Conservation (phyloP, 2,888 invertebrate species). For the Drosophila rellima region DNA sequence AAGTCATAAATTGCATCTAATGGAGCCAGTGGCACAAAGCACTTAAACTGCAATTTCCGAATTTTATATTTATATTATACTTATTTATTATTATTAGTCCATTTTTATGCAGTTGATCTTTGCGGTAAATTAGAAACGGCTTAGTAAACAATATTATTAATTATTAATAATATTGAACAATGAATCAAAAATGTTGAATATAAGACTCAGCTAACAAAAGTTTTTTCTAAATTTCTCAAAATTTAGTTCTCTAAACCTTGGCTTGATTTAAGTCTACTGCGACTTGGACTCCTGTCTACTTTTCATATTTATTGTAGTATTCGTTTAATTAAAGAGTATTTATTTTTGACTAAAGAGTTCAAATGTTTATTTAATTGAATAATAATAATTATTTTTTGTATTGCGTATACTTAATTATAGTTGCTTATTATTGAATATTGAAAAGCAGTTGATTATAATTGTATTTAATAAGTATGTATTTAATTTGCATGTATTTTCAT, state of each 20-base stretch:
- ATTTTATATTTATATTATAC: background rate
- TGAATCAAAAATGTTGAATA: too few species aligned
- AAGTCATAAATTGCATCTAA: conserved; percentile 14
- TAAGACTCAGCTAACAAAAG: background rate
- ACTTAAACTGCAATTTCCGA: background rate
- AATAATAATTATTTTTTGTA: background rate
- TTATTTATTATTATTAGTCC: background rate
- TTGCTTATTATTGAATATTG: conserved; percentile 5
- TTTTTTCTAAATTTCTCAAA: background rate
- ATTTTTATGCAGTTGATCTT: background rate
- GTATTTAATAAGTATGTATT: conserved; percentile 7
- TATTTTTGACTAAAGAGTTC: background rate
- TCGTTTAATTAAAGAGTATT: background rate
- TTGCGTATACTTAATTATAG: conserved; percentile 14
- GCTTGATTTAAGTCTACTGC: background rate
- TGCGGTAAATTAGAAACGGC: too few species aligned
- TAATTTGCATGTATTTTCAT: conserved; percentile 20
- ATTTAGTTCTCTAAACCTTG: background rate
- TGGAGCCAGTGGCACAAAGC: conserved; percentile 6
- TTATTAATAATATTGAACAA: too few species aligned
- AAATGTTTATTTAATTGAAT: background rate
- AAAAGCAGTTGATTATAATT: conserved; percentile 1
- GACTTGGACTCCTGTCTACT: background rate
- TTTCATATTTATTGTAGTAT: background rate
- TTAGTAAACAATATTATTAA: too few species aligned